Conservation (phyloP, 2,797 vertebrate species). For the Trichosurus vulpecula region DNA sequence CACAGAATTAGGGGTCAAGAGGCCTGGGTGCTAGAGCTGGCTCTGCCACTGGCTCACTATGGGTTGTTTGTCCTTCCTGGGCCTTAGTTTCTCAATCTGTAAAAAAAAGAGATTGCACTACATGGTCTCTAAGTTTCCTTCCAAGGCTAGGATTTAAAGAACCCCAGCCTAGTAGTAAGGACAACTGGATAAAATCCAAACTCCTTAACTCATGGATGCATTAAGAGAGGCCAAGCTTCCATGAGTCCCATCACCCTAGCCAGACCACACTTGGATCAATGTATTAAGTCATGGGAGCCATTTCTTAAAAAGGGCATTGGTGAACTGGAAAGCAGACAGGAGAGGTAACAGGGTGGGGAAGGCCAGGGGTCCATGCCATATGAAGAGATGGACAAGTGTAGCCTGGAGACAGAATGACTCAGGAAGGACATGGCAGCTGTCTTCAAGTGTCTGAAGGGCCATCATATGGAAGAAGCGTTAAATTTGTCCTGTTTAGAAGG, state of each 20-base stretch:
- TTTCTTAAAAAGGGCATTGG: neutral
- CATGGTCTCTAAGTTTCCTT: too few relatives aligned
- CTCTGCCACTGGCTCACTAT: neutral
- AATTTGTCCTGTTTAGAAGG: neutral
- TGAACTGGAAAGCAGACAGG: neutral
- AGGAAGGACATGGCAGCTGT: neutral
- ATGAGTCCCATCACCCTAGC: neutral
- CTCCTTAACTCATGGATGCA: neutral
- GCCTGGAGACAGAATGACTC: neutral
- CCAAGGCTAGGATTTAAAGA: neutral
- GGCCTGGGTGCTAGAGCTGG: neutral
- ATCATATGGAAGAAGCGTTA: neutral
- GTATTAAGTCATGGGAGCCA: neutral
- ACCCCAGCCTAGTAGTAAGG: neutral
- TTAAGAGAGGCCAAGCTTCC: neutral
- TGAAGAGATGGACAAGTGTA: neutral
- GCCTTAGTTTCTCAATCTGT: too few relatives aligned
- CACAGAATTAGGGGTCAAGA: neutral
- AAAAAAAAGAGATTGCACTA: too few relatives aligned
- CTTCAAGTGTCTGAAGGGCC: neutral
- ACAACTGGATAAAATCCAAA: neutral
- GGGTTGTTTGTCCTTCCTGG: too few relatives aligned
- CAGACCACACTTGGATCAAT: neutral
- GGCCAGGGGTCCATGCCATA: neutral
- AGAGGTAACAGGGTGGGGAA: neutral